A percentile compares a stretch with the other conserved stretches of the same genome.
phyloP scores from a whole-genome alignment of 1,140 invertebrate genomes.

The Drosophila lacertosa region DNA sequence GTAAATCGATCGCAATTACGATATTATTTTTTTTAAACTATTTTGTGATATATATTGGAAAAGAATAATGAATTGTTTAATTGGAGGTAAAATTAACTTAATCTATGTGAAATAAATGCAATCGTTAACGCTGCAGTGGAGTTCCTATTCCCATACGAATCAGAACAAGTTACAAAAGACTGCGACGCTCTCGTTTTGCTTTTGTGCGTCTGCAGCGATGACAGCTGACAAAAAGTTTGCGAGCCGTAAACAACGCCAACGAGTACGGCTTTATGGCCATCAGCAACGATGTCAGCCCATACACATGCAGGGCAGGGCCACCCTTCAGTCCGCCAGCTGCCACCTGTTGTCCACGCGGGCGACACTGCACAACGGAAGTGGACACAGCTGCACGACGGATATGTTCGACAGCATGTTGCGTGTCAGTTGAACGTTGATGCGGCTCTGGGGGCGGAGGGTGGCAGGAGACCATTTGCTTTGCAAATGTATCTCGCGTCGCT shows the following conservation, averaged over 20 bases:
- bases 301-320: neutral
- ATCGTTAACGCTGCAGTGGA: neutral
- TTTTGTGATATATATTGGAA: no score
- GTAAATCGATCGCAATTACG: no score
- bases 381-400: slow-evolving; percentile 57
- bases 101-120: neutral
- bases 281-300: slow-evolving; percentile 22
- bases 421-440: slow-evolving; percentile 10
- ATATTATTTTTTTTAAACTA: neutral
- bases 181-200: slow-evolving; percentile 42
- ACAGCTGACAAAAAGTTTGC: slow-evolving; percentile 76
- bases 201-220: slow-evolving; percentile 68
- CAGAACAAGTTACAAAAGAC: neutral
- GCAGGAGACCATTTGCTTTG: slow-evolving; percentile 53
- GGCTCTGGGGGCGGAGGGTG: neutral
- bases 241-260: slow-evolving; percentile 56
- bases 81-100: no score
- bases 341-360: slow-evolving; percentile 70
- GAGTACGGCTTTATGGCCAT: slow-evolving; percentile 35
- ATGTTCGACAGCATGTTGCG: slow-evolving; percentile 83
- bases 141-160: neutral
- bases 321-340: slow-evolving; percentile 5
- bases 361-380: slow-evolving; percentile 66
- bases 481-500: slow-evolving; percentile 50
- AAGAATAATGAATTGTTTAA: no score